Percentiles rank a stretch among this genome's conserved stretches.
These are phyloP conservation scores for Dinomys branickii DNA, from an alignment of 2,113 vertebrate genomes.

Conservation along the genomic window DNA sequence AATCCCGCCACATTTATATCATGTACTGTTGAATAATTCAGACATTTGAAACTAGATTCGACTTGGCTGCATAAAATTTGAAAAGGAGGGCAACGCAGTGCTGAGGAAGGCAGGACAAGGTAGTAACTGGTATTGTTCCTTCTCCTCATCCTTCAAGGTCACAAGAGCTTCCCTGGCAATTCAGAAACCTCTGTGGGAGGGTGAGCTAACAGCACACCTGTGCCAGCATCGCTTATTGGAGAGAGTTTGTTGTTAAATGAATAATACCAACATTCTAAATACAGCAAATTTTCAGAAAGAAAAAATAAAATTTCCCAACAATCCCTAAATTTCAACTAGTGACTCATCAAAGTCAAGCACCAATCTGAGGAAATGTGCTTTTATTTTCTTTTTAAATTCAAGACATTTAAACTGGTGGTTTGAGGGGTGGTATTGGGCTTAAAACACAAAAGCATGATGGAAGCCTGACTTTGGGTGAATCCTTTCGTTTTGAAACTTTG, in stretches of 20 bases:
- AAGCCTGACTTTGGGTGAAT: not conserved
- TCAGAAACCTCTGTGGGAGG: not conserved
- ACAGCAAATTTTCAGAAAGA: slow-evolving; percentile 11
- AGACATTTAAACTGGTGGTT: not conserved
- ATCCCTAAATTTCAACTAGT: slow-evolving; percentile 22
- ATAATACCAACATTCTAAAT: not conserved
- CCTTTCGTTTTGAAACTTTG: not conserved
- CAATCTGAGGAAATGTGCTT: not conserved
- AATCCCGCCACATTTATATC: not conserved
- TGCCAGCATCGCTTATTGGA: not conserved
- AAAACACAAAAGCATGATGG: not conserved
- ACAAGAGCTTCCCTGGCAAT: not conserved
- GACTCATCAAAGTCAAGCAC: not conserved
- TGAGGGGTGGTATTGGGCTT: not conserved
- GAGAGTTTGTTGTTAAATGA: not conserved
- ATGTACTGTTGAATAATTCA: slow-evolving; percentile 51
- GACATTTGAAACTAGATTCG: not conserved
- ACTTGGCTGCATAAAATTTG: not conserved
- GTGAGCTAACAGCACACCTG: not conserved
- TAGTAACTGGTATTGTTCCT: not conserved
- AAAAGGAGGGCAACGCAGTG: not conserved
- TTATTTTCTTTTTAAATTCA: not conserved
- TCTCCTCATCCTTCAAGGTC: not conserved
- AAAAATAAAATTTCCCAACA: slow-evolving; percentile 19
- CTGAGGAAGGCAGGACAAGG: not conserved